Base-by-base conservation (phyloP, 2,113 vertebrate genomes). In the Trochalopteron elliotii region DNA sequence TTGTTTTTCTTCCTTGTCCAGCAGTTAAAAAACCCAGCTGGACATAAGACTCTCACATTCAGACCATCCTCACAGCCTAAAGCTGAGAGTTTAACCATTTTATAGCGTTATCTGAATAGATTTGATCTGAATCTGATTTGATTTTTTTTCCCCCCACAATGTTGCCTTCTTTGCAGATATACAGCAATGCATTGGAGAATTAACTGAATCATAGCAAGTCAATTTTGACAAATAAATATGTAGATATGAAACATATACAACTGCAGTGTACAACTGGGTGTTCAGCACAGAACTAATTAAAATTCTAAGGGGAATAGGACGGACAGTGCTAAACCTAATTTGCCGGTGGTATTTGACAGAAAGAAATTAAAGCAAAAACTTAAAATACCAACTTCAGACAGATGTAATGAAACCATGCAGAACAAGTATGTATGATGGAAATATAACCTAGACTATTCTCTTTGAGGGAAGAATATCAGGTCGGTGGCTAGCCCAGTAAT, bases 141-240 rank as follows among this genome's bases (percentile, higher is more conserved):
- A 39, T 6, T 9, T 8, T 9, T 9, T 3, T 1, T 2, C 0
- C 6, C 17, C 35, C 5, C 14, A 12, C 23, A 63, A 35, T 21
- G 9, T 55, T 74, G 45, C 44, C 70, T 81, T 2, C 3, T 27
- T 56, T 90, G 55, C 50, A 91, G 27, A 72, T 59, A 85, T 2
- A 77, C 37, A 91, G 39, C 25, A 82, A 53, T 35, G 19, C 21
- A 57, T 72, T 72, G 61, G 39, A 56, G 35, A 89, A 91, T 53
- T 89, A 81, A 83, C 44, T 24, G 33, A 95, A 65, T 70, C 24
- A 28, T 2, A 83, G 39, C 44, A 80, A 78, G 77, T 80, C 10
- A 8, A 55, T 60, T 93, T 61, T 68, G 63, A 96, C 71, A 91
- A 96, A 94, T 76, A 85, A 76, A 88, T 49, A 33, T 11, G 20